A percentile compares a stretch with the other conserved stretches of the same genome.
Conservation (phyloP, 2,113 vertebrate genomes). For the Anser cygnoides region DNA sequence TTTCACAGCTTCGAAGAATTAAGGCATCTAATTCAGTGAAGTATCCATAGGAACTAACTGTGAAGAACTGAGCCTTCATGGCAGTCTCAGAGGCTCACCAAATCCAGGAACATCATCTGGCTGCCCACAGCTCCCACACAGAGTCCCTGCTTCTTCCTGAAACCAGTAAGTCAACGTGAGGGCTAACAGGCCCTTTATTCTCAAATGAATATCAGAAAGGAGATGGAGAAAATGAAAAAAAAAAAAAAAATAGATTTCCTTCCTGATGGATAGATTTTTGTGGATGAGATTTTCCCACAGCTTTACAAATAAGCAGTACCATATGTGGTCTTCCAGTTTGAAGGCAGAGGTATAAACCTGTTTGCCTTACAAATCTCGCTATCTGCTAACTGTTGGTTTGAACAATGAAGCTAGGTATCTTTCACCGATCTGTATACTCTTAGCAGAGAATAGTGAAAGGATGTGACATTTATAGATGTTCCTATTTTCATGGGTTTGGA, state of each 20-base stretch:
- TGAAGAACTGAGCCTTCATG: background rate
- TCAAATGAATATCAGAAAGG: background rate
- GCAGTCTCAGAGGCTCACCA: fast-evolving
- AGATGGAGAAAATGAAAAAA: background rate
- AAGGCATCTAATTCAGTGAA: background rate
- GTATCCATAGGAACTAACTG: background rate
- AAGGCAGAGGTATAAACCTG: background rate
- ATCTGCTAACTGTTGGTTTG: background rate
- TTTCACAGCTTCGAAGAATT: background rate
- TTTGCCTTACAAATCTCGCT: background rate
- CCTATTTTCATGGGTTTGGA: conserved; percentile 42
- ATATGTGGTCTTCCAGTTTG: fast-evolving
- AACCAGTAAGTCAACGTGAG: fast-evolving
- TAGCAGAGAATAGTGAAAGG: background rate
- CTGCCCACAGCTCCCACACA: background rate
- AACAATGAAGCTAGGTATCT: background rate
- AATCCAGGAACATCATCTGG: fast-evolving
- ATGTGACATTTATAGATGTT: conserved; percentile 39
- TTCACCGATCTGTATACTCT: background rate
- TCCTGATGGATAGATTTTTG: background rate
- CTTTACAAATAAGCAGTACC: background rate
- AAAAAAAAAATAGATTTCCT: background rate
- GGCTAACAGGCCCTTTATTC: background rate
- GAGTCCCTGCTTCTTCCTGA: background rate
- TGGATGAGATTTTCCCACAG: background rate